Evolutionary conservation across 2,797 vertebrate species (phyloP), one percentile per base, ranked within the genome.

Genomic region (Hozukius guyotensis): DNA sequence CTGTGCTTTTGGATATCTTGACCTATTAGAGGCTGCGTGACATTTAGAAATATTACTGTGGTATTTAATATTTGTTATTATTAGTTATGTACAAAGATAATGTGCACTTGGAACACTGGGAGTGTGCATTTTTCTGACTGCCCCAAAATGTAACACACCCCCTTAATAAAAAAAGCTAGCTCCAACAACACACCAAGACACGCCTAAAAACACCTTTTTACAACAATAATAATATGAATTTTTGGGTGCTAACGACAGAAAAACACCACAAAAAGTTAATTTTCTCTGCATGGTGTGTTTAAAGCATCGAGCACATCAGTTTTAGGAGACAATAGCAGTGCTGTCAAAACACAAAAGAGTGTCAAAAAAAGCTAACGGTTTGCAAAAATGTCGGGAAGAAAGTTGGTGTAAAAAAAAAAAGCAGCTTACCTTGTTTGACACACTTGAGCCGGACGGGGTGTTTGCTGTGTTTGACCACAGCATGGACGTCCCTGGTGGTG

Each of bases 371-470:
- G 8, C 36, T 70, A 77, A 71, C 73, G 62, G 79, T 53, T 83
- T 46, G 25, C 55, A 11, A 63, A 77, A 60, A 70, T 52, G 24
- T 22, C n/a, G n/a, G 20, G 53, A 27, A 16, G 29, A 80, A 83
- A 86, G 75, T 81, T 84, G 36, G 52, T 64, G 3, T 49, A 1
- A 72, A 34, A 72, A 34, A 70, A 6, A 31, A 11, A 34, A 11
- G 34, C 34, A 38, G 1, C 85, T 89, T 93, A 99, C 98, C 98
- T 98, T 97, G 97, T 93, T 96, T 97, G 94, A 99, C 97, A 92
- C 97, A 98, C 96, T 99, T 99, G 83, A 99, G 96, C 24, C 98
- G 96, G 82, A 99, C 95, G 76, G 98, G 98, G 90, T 98, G 97
- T 94, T 97, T 98, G 95, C 98, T 98, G 95, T 99, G 98, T 75